phyloP scores from a whole-genome alignment of 2,888 invertebrate genomes.

The Scaptomyza flava region DNA sequence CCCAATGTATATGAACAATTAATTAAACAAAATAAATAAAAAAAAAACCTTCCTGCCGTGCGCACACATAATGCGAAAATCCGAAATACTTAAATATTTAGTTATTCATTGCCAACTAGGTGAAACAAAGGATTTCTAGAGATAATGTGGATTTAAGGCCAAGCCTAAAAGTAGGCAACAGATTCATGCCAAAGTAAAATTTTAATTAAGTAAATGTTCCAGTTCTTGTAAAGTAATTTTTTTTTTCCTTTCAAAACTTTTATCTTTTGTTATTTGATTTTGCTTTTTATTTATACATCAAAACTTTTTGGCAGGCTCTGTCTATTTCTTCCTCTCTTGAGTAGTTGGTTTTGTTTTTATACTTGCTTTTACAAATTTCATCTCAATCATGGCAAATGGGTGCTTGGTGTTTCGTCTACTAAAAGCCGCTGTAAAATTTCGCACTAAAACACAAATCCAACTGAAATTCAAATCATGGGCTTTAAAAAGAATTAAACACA shows the following conservation, averaged over 20 bases:
- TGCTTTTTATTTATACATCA: slow-evolving; percentile 10
- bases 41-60: slow-evolving; percentile 83
- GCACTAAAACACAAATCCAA: slow-evolving; percentile 66
- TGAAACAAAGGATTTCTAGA: slow-evolving; percentile 17
- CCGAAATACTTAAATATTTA: slow-evolving; percentile 25
- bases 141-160: slow-evolving; percentile 4
- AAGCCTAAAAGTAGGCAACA: slow-evolving; percentile 54
- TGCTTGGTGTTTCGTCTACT: slow-evolving; percentile 75
- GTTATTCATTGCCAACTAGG: slow-evolving; percentile 41
- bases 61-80: slow-evolving; percentile 66
- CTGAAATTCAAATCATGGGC: slow-evolving; percentile 53
- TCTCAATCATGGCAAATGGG: slow-evolving; percentile 61
- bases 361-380: slow-evolving; percentile 50
- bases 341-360: slow-evolving; percentile 54
- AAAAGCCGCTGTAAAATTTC: slow-evolving; percentile 73
- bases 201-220: slow-evolving; percentile 19
- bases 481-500: slow-evolving; percentile 47
- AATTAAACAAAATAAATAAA: slow-evolving; percentile 13
- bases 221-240: slow-evolving; percentile 38
- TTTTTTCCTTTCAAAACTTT: slow-evolving; percentile 38
- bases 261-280: slow-evolving; percentile 37
- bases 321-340: slow-evolving; percentile 33
- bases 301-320: slow-evolving; percentile 9
- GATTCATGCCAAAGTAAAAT: slow-evolving; percentile 5
- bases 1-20: slow-evolving; percentile 16